Evolutionary conservation across 2,888 invertebrate species (phyloP), one percentile per base, ranked within the genome.

Genomic region (Tenodera sinensis): DNA sequence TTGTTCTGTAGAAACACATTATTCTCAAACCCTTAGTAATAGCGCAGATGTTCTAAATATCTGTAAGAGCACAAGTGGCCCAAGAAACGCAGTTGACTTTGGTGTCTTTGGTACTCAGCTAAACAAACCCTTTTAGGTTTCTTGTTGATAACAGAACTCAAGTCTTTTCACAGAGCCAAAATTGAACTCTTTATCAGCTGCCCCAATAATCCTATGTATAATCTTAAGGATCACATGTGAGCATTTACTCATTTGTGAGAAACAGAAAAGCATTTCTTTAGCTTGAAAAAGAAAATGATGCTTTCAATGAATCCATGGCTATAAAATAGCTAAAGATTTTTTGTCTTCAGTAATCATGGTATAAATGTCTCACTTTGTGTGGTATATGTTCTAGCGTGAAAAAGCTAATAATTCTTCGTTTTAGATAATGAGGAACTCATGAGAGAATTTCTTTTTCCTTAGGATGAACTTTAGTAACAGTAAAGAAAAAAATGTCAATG

Each of bases 91-190:
- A 4, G 3, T 71, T 71, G 54, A 15, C 54, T 42, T 20, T 71
- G 54, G 54, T 71, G 20, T 71, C 54, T 71, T 71, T 71, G 54
- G 54, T 71, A 71, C 54, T 71, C 54, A 71, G 54, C 0, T 14
- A 71, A 71, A 71, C 20, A 71, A 71, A 20, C 20, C 54, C 54
- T 15, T 2, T 54, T 54, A 71, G 54, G 12, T 81, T 86, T 81
- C n/a, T 71, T 81, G 81, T 81, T 87, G 82, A n/a, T 28, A 82
- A 28, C 83, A 83, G 87, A 87, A 87, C 83, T 87, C 87, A 87
- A 87, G 87, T 87, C 87, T 87, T 87, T 87, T 87, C 87, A 71
- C 54, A 71, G 54, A 71, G 54, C 54, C 54, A 71, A 71, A 71
- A 71, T 25, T 71, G 15, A 25, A 20, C 9, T 25, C 54, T 71